Conservation (phyloP, 30 jellyfish, hydroid and myxozoan species). For the Mastigias papua region DNA sequence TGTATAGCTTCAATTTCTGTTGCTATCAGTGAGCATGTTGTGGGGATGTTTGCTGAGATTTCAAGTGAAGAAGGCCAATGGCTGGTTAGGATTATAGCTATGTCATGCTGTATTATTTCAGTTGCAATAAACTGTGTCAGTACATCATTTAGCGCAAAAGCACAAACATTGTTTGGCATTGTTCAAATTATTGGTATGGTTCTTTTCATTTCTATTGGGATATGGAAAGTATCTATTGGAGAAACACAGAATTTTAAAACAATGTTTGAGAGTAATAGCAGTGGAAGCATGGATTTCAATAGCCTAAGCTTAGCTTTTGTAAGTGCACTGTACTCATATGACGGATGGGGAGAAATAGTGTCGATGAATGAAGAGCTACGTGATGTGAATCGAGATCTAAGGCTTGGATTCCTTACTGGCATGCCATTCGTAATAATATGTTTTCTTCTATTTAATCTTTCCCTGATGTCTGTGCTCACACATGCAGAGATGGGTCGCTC, state of each 20-base stretch:
- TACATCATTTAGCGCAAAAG: background rate
- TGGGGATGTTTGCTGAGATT: background rate
- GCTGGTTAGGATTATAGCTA: background rate
- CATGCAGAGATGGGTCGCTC: slow-evolving; percentile 49
- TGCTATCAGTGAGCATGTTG: background rate
- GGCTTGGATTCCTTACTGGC: slow-evolving; percentile 45
- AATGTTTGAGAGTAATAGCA: slow-evolving; percentile 10
- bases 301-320: slow-evolving; percentile 54
- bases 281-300: background rate
- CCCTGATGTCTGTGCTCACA: slow-evolving; percentile 55
- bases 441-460: slow-evolving; percentile 37
- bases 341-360: slow-evolving; percentile 73
- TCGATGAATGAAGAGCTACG: slow-evolving; percentile 59
- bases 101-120: background rate
- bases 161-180: background rate
- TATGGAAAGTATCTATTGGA: background rate
- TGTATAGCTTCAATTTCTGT: background rate
- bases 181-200: background rate
- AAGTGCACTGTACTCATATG: slow-evolving; percentile 73
- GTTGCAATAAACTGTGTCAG: background rate
- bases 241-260: slow-evolving; percentile 20
- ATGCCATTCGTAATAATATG: slow-evolving; percentile 67
- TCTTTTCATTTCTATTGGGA: background rate
- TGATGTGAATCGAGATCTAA: slow-evolving; percentile 58
- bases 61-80: background rate